A percentile compares a stretch with the other conserved stretches of the same genome.
phyloP scores from a whole-genome alignment of 2,797 vertebrate genomes.

The Hippoglossus hippoglossus region DNA sequence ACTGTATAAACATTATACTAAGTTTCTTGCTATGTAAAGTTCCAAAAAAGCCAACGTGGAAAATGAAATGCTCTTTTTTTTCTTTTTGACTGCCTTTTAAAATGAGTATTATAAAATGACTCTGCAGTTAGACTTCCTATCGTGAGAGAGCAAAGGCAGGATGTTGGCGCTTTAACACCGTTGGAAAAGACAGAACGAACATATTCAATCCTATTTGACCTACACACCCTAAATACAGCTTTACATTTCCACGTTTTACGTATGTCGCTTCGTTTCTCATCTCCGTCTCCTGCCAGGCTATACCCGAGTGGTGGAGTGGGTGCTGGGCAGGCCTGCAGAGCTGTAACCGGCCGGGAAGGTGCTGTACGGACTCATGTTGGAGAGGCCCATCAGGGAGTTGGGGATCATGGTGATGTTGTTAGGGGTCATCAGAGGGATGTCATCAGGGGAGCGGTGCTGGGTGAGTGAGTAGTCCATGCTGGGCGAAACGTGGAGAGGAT shows the following conservation, averaged over 20 bases:
- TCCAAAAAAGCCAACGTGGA: constrained; percentile 80
- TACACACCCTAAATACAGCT: constrained; percentile 79
- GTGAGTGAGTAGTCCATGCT: constrained; percentile 93
- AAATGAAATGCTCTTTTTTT: constrained; percentile 78
- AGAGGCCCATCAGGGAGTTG: constrained; percentile 96
- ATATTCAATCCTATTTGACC: constrained; percentile 74
- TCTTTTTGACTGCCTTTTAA: constrained; percentile 75
- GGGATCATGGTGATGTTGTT: constrained; percentile 99
- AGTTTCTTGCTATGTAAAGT: constrained; percentile 82
- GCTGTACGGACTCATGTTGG: constrained; percentile 98
- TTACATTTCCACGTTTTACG: constrained; percentile 62
- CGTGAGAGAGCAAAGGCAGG: constrained; percentile 79
- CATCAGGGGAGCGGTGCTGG: constrained; percentile 95
- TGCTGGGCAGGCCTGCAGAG: constrained; percentile 95
- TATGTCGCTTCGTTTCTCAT: constrained; percentile 32
- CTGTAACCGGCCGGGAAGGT: constrained; percentile 96
- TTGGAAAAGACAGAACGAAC: constrained; percentile 75
- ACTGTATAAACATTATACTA: constrained; percentile 85
- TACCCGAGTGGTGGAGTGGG: constrained; percentile 98
- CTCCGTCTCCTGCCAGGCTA: constrained; percentile 78
- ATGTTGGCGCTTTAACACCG: constrained; percentile 72
- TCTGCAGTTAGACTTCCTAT: constrained; percentile 74
- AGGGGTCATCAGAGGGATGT: constrained; percentile 94
- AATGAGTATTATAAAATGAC: constrained; percentile 81
- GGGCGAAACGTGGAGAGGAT: constrained; percentile 89